A percentile compares a stretch with the other conserved stretches of the same genome.
phyloP scores from a whole-genome alignment of 2,888 invertebrate species.

The Neoascia interrupta region DNA sequence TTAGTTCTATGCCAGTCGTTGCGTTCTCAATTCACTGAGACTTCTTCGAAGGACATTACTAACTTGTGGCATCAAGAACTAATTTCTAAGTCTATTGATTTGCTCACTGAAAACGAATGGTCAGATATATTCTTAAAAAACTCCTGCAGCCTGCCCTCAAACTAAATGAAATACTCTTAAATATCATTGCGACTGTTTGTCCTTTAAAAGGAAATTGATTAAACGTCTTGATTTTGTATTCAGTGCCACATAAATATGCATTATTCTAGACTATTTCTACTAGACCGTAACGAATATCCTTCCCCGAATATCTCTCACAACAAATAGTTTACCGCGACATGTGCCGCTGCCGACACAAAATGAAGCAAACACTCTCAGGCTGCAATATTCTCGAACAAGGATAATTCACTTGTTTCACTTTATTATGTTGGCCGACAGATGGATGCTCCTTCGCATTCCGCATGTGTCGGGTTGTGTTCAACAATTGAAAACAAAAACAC shows the following conservation, averaged over 20 bases:
- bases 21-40: too few species aligned
- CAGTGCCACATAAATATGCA: slow-evolving; percentile 62
- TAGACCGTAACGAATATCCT: slow-evolving; percentile 55
- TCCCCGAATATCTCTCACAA: slow-evolving; percentile 28
- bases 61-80: too few species aligned
- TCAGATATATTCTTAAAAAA: too few species aligned
- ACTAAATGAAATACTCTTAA: too few species aligned
- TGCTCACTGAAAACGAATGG: too few species aligned
- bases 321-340: slow-evolving; percentile 63
- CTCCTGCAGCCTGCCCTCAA: too few species aligned
- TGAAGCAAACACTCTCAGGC: slow-evolving; percentile 20
- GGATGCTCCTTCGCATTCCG: slow-evolving; percentile 25
- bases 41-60: too few species aligned
- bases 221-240: slow-evolving; percentile 60
- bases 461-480: slow-evolving; percentile 2
- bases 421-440: slow-evolving; percentile 31
- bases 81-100: too few species aligned
- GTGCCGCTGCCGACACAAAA: slow-evolving; percentile 43
- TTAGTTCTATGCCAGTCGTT: too few species aligned
- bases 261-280: too few species aligned
- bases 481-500: slow-evolving; percentile 49
- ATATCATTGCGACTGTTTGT: too few species aligned
- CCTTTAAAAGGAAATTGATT: slow-evolving; percentile 60
- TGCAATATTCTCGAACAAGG: slow-evolving; percentile 21
- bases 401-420: slow-evolving; percentile 58